Evolutionary conservation across 2,113 vertebrate genomes (phyloP).

Genomic region (Ctenodactylus gundi): DNA sequence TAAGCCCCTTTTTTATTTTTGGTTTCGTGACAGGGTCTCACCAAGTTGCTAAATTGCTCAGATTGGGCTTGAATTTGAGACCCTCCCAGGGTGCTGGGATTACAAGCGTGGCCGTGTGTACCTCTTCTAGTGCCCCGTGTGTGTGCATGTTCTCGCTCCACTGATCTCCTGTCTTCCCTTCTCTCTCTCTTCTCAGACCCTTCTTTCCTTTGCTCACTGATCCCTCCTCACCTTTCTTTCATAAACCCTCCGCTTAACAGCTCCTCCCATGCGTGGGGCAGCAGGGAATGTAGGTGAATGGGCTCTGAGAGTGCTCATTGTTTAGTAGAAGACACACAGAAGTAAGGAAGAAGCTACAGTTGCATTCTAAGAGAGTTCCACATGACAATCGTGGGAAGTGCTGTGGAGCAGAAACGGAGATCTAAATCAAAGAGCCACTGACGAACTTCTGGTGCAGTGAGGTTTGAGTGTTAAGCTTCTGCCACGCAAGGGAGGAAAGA

Average conservation of each 20-base stretch:
- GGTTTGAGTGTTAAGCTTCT: neutral
- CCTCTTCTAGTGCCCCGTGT: neutral
- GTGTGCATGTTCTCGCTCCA: neutral
- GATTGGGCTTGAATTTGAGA: too few species aligned
- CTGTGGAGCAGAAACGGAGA: neutral
- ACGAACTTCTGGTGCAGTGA: conserved; percentile 3
- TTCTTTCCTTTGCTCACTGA: neutral
- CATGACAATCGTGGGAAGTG: neutral
- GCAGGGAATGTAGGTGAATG: neutral
- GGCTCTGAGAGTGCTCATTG: neutral
- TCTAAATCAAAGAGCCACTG: neutral
- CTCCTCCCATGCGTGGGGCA: neutral
- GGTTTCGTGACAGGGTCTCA: too few species aligned
- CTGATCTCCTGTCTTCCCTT: neutral
- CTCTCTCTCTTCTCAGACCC: neutral
- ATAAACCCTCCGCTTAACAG: conserved; percentile 8
- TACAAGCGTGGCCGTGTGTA: too few species aligned
- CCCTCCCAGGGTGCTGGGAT: too few species aligned
- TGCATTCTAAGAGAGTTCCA: neutral
- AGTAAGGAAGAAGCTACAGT: neutral
- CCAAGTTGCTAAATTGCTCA: too few species aligned
- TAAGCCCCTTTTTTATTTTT: too few species aligned
- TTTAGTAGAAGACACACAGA: neutral
- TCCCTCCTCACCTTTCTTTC: neutral
- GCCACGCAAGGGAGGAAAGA: neutral